Conservation (phyloP, 1,140 invertebrate genomes). For the Calosoma granatense region DNA sequence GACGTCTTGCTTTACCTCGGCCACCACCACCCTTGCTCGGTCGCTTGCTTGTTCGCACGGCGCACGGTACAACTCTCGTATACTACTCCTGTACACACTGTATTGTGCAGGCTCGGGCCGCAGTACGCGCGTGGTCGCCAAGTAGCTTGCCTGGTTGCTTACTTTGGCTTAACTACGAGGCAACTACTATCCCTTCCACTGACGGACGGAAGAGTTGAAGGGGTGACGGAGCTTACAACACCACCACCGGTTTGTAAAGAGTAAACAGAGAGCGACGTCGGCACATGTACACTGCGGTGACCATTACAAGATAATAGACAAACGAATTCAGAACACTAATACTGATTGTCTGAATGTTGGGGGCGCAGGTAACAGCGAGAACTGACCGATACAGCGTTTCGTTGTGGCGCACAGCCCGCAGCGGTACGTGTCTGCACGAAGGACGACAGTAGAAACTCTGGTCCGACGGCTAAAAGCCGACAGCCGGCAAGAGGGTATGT, state of each 20-base stretch:
- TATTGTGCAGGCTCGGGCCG: not conserved
- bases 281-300: not conserved
- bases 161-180: too few relatives aligned
- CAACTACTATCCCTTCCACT: too few relatives aligned
- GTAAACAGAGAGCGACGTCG: too few relatives aligned
- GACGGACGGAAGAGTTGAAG: too few relatives aligned
- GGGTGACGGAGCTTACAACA: not conserved
- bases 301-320: too few relatives aligned
- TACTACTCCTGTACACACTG: not conserved
- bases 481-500: not conserved
- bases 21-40: not conserved
- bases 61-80: not conserved
- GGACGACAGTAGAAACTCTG: not conserved
- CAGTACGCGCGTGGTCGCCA: too few relatives aligned
- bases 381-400: not conserved
- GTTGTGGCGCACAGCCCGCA: not conserved
- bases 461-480: too few relatives aligned
- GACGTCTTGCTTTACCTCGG: not conserved
- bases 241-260: not conserved
- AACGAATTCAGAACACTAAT: too few relatives aligned
- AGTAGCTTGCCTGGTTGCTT: too few relatives aligned
- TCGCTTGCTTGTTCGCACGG: too few relatives aligned
- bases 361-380: too few relatives aligned
- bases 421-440: not conserved
- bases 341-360: too few relatives aligned